These are phyloP conservation scores for Orbicella faveolata DNA, from an alignment of 64 coral and sea anemone species.

Conservation along the genomic window DNA sequence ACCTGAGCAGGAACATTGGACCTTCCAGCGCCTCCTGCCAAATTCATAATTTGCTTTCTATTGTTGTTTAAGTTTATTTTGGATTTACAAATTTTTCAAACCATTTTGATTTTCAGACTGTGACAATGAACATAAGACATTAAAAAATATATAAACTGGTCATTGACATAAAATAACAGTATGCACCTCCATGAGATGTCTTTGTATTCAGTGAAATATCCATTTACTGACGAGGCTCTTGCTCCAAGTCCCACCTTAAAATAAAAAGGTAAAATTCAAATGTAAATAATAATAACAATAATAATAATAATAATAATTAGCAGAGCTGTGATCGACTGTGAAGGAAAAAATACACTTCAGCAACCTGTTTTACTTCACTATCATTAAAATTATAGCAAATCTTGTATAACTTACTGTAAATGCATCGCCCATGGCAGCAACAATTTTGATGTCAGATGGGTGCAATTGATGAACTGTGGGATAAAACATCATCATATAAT, in stretches of 20 bases:
- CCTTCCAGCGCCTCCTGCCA: no score
- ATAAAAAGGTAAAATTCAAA: background rate
- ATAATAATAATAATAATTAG: no score
- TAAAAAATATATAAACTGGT: no score
- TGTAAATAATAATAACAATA: background rate
- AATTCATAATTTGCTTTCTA: no score
- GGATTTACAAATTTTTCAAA: no score
- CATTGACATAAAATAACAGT: no score
- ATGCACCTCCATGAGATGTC: constrained; percentile 55
- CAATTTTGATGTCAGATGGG: constrained; percentile 42
- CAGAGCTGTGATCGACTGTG: no score
- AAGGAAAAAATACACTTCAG: no score
- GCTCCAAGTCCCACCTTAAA: constrained; percentile 52
- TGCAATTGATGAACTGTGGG: constrained; percentile 34
- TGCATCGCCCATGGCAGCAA: constrained; percentile 58
- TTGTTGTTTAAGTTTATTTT: no score
- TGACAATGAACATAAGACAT: no score
- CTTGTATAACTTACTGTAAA: constrained; percentile 51
- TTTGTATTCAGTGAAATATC: constrained; percentile 50
- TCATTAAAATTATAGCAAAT: background rate
- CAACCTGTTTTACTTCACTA: background rate
- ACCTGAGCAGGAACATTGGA: no score
- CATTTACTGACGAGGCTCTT: constrained; percentile 45
- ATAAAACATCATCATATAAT: background rate
- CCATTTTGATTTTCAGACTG: no score